Percentiles rank a stretch among this genome's conserved stretches.
Conservation (phyloP, 2,113 vertebrate genomes). For the Oncorhynchus kisutch region DNA sequence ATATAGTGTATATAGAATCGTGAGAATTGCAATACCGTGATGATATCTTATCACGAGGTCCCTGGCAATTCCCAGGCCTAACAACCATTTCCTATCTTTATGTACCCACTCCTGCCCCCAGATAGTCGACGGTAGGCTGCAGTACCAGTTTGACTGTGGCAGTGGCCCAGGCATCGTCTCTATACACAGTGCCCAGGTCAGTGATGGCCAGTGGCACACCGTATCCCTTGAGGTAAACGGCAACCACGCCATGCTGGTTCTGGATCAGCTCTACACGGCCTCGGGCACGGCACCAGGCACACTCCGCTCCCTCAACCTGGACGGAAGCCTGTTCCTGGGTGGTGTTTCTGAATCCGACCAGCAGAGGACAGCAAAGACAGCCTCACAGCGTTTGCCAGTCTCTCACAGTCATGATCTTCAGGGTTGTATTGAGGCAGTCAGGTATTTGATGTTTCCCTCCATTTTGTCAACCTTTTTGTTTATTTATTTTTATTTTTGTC, state of each 20-base stretch:
- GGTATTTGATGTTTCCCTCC: conserved; percentile 22
- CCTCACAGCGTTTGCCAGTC: conserved; percentile 64
- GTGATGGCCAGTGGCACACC: conserved; percentile 81
- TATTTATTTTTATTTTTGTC: no score
- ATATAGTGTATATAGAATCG: no score
- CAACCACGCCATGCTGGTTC: conserved; percentile 77
- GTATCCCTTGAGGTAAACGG: conserved; percentile 79
- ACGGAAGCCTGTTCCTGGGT: conserved; percentile 79
- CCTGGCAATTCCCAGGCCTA: no score
- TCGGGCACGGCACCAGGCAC: conserved; percentile 81
- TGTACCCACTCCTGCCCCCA: conserved; percentile 27
- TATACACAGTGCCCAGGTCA: conserved; percentile 80
- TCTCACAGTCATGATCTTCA: conserved; percentile 70
- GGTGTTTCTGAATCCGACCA: conserved; percentile 25
- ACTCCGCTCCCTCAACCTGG: conserved; percentile 78
- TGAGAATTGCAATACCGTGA: no score
- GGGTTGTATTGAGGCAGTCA: conserved; percentile 82
- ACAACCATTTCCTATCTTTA: no score
- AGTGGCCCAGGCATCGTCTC: conserved; percentile 82
- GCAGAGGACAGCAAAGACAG: not conserved
- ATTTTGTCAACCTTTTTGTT: no score
- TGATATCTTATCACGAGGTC: no score
- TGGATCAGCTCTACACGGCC: conserved; percentile 79
- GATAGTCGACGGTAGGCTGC: conserved; percentile 80
- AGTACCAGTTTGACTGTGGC: conserved; percentile 85